phyloP scores from a whole-genome alignment of 2,888 invertebrate species.

The Orthosia cruda region DNA sequence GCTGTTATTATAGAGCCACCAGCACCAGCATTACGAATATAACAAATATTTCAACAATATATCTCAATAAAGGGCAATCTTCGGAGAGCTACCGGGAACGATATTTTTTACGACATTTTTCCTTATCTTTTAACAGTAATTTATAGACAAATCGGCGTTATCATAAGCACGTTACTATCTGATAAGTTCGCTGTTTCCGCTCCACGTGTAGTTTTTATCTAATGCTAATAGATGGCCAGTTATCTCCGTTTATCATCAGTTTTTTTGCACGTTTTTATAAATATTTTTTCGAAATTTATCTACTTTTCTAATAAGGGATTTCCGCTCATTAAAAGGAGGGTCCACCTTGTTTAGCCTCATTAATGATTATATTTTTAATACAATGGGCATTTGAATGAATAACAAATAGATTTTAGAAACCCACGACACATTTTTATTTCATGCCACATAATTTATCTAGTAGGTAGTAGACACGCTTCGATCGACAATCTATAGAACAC shows the following conservation, averaged over 20 bases:
- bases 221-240: constrained; percentile 29
- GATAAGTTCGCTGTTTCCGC: constrained; percentile 51
- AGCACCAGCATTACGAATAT: too few relatives aligned
- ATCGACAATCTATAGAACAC: too few relatives aligned
- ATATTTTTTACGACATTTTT: constrained; percentile 44
- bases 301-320: not conserved
- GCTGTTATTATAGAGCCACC: too few relatives aligned
- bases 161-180: constrained; percentile 52
- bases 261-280: not conserved
- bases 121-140: constrained; percentile 41
- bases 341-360: not conserved
- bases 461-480: too few relatives aligned
- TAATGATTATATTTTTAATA: not conserved
- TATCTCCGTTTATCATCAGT: constrained; percentile 16
- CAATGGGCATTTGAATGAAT: not conserved
- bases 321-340: not conserved
- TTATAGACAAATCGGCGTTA: constrained; percentile 61
- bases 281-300: not conserved
- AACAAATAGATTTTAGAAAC: not conserved
- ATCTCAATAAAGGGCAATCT: constrained; percentile 46
- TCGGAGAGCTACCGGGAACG: constrained; percentile 8
- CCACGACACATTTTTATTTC: too few relatives aligned
- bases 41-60: too few relatives aligned
- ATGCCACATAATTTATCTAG: too few relatives aligned
- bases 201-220: constrained; percentile 55